Base-by-base conservation (phyloP, 2,797 vertebrate species). In the Aeoliscus strigatus region DNA sequence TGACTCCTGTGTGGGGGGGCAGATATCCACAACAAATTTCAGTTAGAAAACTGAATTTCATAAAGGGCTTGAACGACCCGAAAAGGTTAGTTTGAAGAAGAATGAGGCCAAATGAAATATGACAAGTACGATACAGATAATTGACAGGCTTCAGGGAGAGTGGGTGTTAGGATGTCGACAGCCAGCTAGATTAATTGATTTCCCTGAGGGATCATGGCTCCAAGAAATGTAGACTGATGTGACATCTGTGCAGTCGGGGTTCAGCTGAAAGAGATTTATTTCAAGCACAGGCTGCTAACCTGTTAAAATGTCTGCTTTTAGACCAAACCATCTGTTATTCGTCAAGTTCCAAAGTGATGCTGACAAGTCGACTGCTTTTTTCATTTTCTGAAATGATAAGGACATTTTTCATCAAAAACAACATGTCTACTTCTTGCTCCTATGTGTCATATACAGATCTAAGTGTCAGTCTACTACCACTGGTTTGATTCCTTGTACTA, bases 1-100 rank as follows among this genome's bases (percentile, higher is more conserved):
- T n/a, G n/a, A n/a, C n/a, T n/a, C n/a, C n/a, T n/a, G n/a, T n/a
- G n/a, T n/a, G n/a, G n/a, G n/a, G n/a, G n/a, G n/a, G n/a, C n/a
- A n/a, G n/a, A n/a, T n/a, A n/a, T n/a, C n/a, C n/a, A n/a, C n/a
- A n/a, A n/a, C n/a, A n/a, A n/a, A n/a, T n/a, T n/a, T 32, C n/a
- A 26, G 39, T 23, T 66, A 43, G 28, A 35, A 58, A 66, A 49
- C 43, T 37, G 40, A 31, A 50, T 65, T 60, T 66, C 33, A 9
- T 47, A 52, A 10, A 25, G 12, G 9, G 11, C 21, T 24, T 35
- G 14, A 60, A 38, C 36, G 24, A 17, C 23, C 12, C 16, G 24
- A 55, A 37, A 29, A 39, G 40, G 16, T 47, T 12, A 14, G 8
- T 1, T 1, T 17, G 42, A 49, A 53, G 49, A 63, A 49, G 46